Conservation (phyloP, 2,113 vertebrate species). For the Triplophysa tibetana region DNA sequence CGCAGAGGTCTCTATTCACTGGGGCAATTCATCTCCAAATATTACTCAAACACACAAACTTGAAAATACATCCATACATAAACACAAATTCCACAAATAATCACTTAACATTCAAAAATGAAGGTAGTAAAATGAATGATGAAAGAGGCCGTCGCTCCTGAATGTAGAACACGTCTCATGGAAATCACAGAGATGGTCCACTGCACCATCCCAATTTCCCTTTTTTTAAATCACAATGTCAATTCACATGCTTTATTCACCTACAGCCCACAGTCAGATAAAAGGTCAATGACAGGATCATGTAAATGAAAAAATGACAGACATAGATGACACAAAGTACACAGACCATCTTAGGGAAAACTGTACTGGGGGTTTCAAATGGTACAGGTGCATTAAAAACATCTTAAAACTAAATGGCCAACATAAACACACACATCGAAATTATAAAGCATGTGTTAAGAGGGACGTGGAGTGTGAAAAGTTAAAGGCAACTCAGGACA, state of each 20-base stretch:
- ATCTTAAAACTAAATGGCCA: conserved; percentile 43
- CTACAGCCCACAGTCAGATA: not conserved
- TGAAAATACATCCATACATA: conserved; percentile 21
- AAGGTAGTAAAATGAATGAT: conserved; percentile 24
- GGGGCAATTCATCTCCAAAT: conserved; percentile 59
- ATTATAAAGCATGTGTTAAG: not conserved
- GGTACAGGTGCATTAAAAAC: conserved; percentile 40
- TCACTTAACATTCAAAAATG: conserved; percentile 56
- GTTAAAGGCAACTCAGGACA: not conserved
- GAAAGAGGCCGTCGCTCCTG: conserved; percentile 8
- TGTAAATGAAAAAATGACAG: not conserved
- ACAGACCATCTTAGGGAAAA: not conserved
- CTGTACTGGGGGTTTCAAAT: conserved; percentile 9
- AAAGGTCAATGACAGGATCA: not conserved
- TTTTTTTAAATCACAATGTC: conserved; percentile 51
- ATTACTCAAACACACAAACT: conserved; percentile 46
- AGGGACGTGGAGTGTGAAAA: not conserved
- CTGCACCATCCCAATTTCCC: conserved; percentile 61
- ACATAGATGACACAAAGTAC: not conserved
- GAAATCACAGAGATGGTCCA: conserved; percentile 47
- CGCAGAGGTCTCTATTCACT: conserved; percentile 56
- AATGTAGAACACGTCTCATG: conserved; percentile 43
- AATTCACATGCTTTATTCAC: conserved; percentile 34
- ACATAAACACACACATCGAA: not conserved
- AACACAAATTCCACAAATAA: conserved; percentile 48